Base-by-base conservation (phyloP, 1,140 invertebrate genomes). In the Drosophila persimilis region DNA sequence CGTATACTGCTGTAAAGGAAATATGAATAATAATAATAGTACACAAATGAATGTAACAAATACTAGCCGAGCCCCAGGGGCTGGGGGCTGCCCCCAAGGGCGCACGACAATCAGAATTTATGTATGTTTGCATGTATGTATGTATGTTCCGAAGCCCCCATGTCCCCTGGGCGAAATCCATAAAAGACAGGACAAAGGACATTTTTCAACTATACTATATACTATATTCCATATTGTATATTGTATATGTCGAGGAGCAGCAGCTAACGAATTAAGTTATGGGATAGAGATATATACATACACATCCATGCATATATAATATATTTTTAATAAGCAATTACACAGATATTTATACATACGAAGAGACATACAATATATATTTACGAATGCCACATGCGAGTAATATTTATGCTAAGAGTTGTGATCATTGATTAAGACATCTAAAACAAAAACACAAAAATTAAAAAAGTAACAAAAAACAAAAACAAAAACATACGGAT, bases 401-500 rank as follows among this genome's bases (percentile, higher is more conserved):
- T 77, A 77, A 85, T 86, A 88, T 88, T 90, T 85, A 90, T 88
- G 78, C 77, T 90, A 90, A 90, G 89, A 90, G 89, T 90, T 90
- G 89, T 90, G 89, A 90, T 90, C 90, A 90, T 90, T 90, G 89
- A 90, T 89, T 90, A 90, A 90, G 90, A 79, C 86, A 80, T 90
- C 77, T 85, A 77, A 80, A 67, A 35, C 62, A 48, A 58, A 55
- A 66, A 64, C 20, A 20, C 20, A 20, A 20, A 20, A 20, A 20
- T 20, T 20, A 20, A 1, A 20, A 20, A 20, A 20, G 17, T 75
- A 61, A 74, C 58, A 77, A 67, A 60, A 77, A 64, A 51, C 9
- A 61, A 48, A 72, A 48, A 47, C 63, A 54, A 65, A 72, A 54
- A 41, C 15, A 24, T 43, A 31, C 45, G 67, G 48, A 53, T 74